Evolutionary conservation across 2,888 invertebrate genomes (phyloP), one percentile per base, ranked within the genome.

Genomic region (Orthosia gothica): DNA sequence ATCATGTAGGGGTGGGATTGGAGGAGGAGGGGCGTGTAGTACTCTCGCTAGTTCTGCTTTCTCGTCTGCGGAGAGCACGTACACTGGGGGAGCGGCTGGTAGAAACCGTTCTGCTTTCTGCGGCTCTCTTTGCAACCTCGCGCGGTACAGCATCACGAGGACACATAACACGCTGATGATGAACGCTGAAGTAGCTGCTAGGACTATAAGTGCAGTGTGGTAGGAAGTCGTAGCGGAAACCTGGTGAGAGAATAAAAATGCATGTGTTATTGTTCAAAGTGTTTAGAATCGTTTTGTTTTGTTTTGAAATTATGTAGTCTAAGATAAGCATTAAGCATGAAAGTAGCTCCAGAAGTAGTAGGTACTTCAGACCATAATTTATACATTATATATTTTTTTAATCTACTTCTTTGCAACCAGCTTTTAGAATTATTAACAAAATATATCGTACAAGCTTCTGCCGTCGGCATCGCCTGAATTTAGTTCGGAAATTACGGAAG

Each of bases 151-250:
- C 97, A 98, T 97, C 4, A 98, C 97, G 18, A 98, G 97, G 5
- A 98, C 97, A 47, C 98, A 97, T 26, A 98, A 96, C 26, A 98
- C 97, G 90, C 98, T 98, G 91, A 98, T 98, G 73, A 98, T 97
- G 89, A 98, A 98, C 0, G 98, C 98, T 7, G 98, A 98, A 12
- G 98, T 98, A 1, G 98, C 98, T 40, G 98, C 98, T 69, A 98
- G 96, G 20, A 98, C 98, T 86, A 98, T 97, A 26, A 98, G 96
- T 58, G 98, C 98, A 16, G 98, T 97, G 91, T 98, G 98, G 89
- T 98, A 98, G 0, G 98, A 97, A 12, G 97, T 97, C 45, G 97
- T 96, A 47, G 97, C 96, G n/a, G 97, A 97, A 16, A 97, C 96
- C 97, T 97, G 91, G 18, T 57, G 54, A 73, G 68, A 70, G 26